phyloP scores from a whole-genome alignment of 2,113 vertebrate species.

The Genyomyrus donnyi region DNA sequence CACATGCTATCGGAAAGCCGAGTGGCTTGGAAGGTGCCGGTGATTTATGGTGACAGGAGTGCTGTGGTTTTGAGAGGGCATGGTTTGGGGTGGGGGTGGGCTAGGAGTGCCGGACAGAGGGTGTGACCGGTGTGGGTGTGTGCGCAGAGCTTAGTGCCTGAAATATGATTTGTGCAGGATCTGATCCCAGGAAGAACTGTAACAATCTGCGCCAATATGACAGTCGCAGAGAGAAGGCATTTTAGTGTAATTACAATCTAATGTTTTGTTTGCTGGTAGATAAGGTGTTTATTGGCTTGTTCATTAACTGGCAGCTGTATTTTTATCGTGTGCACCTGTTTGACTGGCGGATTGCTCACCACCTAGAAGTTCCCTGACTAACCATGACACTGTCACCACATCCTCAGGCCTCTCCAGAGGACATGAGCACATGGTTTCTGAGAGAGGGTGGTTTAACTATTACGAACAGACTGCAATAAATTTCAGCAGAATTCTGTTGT shows the following conservation, averaged over 20 bases:
- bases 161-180: neutral
- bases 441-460: neutral
- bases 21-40: neutral
- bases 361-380: neutral
- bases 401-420: neutral
- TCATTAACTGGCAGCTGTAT: neutral
- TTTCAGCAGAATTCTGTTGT: neutral
- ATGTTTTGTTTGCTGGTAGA: neutral
- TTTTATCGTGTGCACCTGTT: neutral
- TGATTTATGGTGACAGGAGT: neutral
- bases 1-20: constrained; percentile 22
- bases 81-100: neutral
- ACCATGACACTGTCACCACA: neutral
- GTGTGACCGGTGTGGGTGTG: neutral
- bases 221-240: neutral
- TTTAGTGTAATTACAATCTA: neutral
- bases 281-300: neutral
- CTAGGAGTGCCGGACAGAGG: neutral
- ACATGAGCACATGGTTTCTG: neutral
- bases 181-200: neutral
- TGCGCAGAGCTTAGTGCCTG: neutral
- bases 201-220: neutral
- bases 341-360: neutral
- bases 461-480: neutral
- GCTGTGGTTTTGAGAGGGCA: neutral